phyloP scores from a whole-genome alignment of 2,888 invertebrate species.

The Molanna angustata region DNA sequence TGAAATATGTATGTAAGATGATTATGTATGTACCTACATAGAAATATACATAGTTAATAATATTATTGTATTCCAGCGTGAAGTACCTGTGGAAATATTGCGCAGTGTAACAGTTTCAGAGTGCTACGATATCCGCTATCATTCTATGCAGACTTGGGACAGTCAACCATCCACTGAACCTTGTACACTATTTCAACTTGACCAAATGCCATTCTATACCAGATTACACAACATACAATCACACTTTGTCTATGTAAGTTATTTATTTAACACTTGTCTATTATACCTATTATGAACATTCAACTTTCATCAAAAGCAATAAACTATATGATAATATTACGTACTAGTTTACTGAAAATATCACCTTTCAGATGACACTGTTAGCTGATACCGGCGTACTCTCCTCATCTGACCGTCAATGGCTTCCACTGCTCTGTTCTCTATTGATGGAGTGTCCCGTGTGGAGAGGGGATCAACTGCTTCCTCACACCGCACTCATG shows the following conservation, averaged over 20 bases:
- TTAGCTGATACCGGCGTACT: constrained; percentile 67
- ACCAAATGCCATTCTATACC: constrained; percentile 68
- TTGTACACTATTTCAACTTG: constrained; percentile 56
- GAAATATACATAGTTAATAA: too few relatives aligned
- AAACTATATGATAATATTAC: too few relatives aligned
- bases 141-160: constrained; percentile 53
- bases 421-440: constrained; percentile 73
- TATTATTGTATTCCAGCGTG: too few relatives aligned
- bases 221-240: constrained; percentile 78
- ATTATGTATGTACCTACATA: too few relatives aligned
- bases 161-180: constrained; percentile 36
- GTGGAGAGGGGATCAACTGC: constrained; percentile 51
- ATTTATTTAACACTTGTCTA: neutral
- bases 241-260: constrained; percentile 80
- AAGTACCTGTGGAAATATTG: constrained; percentile 69
- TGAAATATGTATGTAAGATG: neutral
- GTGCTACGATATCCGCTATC: constrained; percentile 57
- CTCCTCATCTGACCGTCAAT: constrained; percentile 59
- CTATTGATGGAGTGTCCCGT: constrained; percentile 75
- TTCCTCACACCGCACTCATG: constrained; percentile 73
- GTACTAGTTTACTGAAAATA: too few relatives aligned
- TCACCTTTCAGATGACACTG: constrained; percentile 61
- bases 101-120: constrained; percentile 74
- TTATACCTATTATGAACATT: neutral
- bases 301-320: too few relatives aligned